phyloP scores from a whole-genome alignment of 2,888 invertebrate genomes.

The Diogma glabrata region DNA sequence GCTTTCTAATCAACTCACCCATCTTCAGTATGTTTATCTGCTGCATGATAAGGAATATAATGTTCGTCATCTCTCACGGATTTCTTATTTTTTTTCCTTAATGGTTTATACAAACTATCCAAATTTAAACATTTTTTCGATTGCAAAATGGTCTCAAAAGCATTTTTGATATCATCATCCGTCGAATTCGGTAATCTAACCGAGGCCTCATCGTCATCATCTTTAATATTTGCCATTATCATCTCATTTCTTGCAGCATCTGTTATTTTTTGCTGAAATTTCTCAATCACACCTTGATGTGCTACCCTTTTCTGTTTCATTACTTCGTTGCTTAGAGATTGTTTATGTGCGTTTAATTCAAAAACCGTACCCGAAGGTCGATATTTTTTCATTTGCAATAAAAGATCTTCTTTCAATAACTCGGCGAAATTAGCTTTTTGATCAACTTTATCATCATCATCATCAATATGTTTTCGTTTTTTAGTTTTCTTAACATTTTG shows the following conservation, averaged over 20 bases:
- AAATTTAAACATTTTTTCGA: constrained; percentile 40
- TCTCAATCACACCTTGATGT: constrained; percentile 45
- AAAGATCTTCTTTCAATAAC: constrained; percentile 29
- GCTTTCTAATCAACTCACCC: constrained; percentile 20
- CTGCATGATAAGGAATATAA: constrained; percentile 75
- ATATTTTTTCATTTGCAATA: constrained; percentile 31
- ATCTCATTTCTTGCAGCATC: constrained; percentile 5
- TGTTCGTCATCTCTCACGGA: constrained; percentile 58
- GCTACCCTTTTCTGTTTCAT: constrained; percentile 81
- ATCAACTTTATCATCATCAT: constrained; percentile 21
- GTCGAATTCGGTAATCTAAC: constrained; percentile 34
- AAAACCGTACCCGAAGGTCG: constrained; percentile 60
- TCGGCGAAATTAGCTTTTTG: constrained; percentile 22
- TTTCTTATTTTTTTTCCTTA: constrained; percentile 40
- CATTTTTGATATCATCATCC: constrained; percentile 41
- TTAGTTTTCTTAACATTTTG: neutral
- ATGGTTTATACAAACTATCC: constrained; percentile 44
- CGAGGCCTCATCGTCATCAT: constrained; percentile 11
- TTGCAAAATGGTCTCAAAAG: constrained; percentile 45
- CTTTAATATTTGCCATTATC: constrained; percentile 15
- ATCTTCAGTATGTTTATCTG: constrained; percentile 71
- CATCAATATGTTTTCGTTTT: neutral
- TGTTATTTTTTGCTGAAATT: constrained; percentile 27
- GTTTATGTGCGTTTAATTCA: constrained; percentile 73
- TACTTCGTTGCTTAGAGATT: constrained; percentile 62